Conservation (phyloP, 1,140 invertebrate genomes). For the Helicoverpa armigera region DNA sequence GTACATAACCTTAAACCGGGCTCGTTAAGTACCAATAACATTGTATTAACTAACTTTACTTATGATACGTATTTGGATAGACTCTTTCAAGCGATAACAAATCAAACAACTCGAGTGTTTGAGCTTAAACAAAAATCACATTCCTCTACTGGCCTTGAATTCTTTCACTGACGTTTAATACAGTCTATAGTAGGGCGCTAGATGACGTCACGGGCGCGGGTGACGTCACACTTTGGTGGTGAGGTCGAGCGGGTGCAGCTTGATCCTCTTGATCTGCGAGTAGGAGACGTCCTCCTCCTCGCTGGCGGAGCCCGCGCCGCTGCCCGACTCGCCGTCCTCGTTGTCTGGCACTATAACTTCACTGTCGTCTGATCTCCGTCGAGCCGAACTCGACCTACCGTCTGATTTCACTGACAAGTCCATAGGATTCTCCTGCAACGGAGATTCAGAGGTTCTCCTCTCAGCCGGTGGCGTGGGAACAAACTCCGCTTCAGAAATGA, state of each 20-base stretch:
- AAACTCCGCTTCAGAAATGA: slow-evolving; percentile 81
- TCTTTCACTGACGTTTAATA: slow-evolving; percentile 65
- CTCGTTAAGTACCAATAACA: slow-evolving; percentile 72
- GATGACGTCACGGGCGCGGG: slow-evolving; percentile 37
- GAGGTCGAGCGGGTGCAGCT: slow-evolving; percentile 89
- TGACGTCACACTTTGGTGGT: slow-evolving; percentile 88
- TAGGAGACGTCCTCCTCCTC: slow-evolving; percentile 85
- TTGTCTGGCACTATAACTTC: slow-evolving; percentile 82
- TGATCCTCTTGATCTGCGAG: slow-evolving; percentile 86
- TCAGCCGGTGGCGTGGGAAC: slow-evolving; percentile 81
- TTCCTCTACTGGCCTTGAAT: slow-evolving; percentile 81
- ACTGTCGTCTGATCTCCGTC: slow-evolving; percentile 81
- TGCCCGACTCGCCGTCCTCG: slow-evolving; percentile 81
- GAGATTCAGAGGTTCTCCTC: slow-evolving; percentile 82
- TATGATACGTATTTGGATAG: slow-evolving; percentile 86
- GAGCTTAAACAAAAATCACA: slow-evolving; percentile 73
- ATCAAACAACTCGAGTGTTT: slow-evolving; percentile 66
- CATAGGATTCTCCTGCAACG: slow-evolving; percentile 91
- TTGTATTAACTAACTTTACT: slow-evolving; percentile 74
- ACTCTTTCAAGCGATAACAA: slow-evolving; percentile 84
- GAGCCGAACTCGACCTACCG: slow-evolving; percentile 84
- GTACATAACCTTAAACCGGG: slow-evolving; percentile 80
- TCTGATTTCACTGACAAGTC: slow-evolving; percentile 91
- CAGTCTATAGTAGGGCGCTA: slow-evolving; percentile 60
- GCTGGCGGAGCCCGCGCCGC: slow-evolving; percentile 87